Base-by-base conservation (phyloP, 2,888 invertebrate genomes). In the Brachyopa scutellaris region DNA sequence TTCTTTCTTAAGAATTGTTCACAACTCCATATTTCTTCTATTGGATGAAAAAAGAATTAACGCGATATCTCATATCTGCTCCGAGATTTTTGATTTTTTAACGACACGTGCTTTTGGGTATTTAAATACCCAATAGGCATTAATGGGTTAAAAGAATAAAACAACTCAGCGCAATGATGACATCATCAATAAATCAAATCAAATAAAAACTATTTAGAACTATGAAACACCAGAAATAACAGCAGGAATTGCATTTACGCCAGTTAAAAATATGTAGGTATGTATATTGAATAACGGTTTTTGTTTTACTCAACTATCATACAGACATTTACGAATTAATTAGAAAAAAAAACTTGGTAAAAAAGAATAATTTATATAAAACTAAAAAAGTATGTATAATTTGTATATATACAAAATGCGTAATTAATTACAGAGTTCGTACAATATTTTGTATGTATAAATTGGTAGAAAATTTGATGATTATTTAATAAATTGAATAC, bases 391-490 rank as follows among this genome's bases (percentile, higher is more conserved):
- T 40, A 51, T 59, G 8, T 61, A 66, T 29, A 45, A 55, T 31
- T 45, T 53, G 13, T n/a, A n/a, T 69, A 67, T 67, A 31, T 69
- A 69, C 61, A 76, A 61, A 69, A 53, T 69, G 36, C 38, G 61
- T 36, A 61, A 36, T 61, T 53, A 76, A 45, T 76, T 76, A 67
- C 61, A 69, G 61, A 67, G 69, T 53, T 67, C 69, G 61, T 69
- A 67, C 53, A 76, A 49, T 70, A 55, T 53, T 49, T 61, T 59
- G 45, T 47, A 64, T 76, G 69, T 77, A 77, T 53, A 77, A 70
- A 70, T 77, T 77, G 70, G 77, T 77, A 77, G 70, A 77, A 77
- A 77, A 77, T 61, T 76, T 67, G 8, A 61, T 67, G 19, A 31
- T 57, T 69, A 45, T 21, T 47, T 38, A 36, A 47, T 57, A 69